Evolutionary conservation across 2,888 invertebrate genomes (phyloP).

Genomic region (Toxonevra muliebris): DNA sequence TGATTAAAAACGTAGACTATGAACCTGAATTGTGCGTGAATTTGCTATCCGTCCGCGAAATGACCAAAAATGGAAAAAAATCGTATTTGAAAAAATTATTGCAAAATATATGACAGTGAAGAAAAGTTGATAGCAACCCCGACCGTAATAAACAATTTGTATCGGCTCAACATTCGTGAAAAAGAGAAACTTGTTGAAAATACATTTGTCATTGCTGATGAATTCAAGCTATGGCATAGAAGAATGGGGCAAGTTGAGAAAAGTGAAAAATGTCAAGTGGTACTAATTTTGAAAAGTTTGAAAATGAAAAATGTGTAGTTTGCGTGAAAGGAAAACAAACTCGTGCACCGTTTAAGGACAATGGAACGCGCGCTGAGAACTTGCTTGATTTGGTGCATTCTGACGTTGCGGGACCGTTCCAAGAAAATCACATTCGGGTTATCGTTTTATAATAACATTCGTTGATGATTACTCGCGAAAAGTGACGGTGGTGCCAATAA

Average conservation of each 20-base stretch:
- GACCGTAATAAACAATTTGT: background rate
- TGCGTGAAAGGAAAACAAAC: slow-evolving; percentile 46
- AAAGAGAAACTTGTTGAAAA: slow-evolving; percentile 5
- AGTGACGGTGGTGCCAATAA: slow-evolving; percentile 33
- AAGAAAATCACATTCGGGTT: slow-evolving; percentile 34
- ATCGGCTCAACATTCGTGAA: slow-evolving; percentile 2
- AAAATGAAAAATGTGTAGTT: slow-evolving; percentile 34
- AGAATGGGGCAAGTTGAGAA: slow-evolving; percentile 18
- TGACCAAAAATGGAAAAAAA: slow-evolving; percentile 29
- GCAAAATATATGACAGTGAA: background rate
- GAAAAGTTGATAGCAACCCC: background rate
- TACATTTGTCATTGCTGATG: background rate
- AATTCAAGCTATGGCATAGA: slow-evolving; percentile 15
- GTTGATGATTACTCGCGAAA: slow-evolving; percentile 34
- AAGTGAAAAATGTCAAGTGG: slow-evolving; percentile 24
- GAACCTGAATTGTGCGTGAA: slow-evolving; percentile 35
- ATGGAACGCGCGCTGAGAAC: slow-evolving; percentile 36
- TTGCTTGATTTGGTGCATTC: slow-evolving; percentile 52
- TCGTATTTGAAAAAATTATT: slow-evolving; percentile 21
- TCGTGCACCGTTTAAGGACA: slow-evolving; percentile 37
- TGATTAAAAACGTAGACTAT: slow-evolving; percentile 35
- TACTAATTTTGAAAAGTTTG: slow-evolving; percentile 17
- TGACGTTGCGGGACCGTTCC: slow-evolving; percentile 59
- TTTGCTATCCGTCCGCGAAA: slow-evolving; percentile 34
- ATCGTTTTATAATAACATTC: slow-evolving; percentile 24